Evolutionary conservation across 2,797 vertebrate genomes (phyloP), one percentile per base, ranked within the genome.

Genomic region (Cryptoprocta ferox): DNA sequence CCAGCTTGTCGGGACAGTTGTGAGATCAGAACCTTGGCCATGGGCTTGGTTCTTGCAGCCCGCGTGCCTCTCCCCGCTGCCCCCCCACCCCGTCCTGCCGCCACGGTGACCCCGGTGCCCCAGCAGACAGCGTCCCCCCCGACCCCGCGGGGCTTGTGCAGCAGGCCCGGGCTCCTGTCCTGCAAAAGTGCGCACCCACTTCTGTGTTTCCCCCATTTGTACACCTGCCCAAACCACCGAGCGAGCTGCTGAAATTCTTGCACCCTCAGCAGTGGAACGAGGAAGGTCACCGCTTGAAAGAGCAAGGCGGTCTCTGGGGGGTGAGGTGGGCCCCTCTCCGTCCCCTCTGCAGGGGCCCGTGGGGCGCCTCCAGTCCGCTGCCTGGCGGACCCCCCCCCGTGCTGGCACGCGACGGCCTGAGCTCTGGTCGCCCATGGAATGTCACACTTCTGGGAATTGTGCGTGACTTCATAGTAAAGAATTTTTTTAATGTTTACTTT

Each of bases 171-270:
- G 70, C 48, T 14, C 42, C 35, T 28, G 4, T 8, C 1, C 18
- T 66, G 35, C 63, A 35, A 63, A 45, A 21, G 65, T 8, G 61
- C 83, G 59, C 24, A 3, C 26, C 35, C 66, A 1, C 13, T 35
- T 80, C 19, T 2, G 30, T 1, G 1, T 56, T 50, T 71, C 70
- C n/a, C 66, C 83, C 39, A 10, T 35, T 39, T 50, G 53, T 6
- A 65, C 92, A 90, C 42, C 93, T 87, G 95, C 76, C 81, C 9
- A 9, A 83, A 97, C 86, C 45, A 4, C 86, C 59, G 1, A 32
- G 28, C 75, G 63, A 76, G 85, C 53, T 56, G 32, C 35, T 61
- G 21, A 45, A 24, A 18, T 30, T 26, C 39, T 42, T 42, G 10
- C 63, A n/a, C 32, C 82, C 63, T 85, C 24, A 66, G 91, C 10